Evolutionary conservation across 2,113 vertebrate genomes (phyloP).

Genomic region (Arothron firmamentum): DNA sequence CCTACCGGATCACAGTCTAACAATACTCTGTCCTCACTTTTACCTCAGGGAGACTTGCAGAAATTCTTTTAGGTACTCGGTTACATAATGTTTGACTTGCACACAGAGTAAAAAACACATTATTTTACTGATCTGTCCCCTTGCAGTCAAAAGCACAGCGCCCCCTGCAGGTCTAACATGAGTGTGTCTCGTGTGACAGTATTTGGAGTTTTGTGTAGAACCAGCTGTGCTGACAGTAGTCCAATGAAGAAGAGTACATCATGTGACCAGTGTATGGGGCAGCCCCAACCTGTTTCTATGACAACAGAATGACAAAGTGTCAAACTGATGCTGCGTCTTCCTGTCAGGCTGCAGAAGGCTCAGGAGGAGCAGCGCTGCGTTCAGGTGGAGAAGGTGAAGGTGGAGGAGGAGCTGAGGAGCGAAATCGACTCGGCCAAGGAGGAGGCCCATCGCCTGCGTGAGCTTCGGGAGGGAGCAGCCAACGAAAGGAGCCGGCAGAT

Average conservation of each 20-base stretch:
- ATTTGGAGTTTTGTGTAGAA: not conserved
- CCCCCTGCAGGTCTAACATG: constrained; percentile 22
- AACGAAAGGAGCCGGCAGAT: constrained; percentile 88
- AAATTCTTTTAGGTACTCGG: not conserved
- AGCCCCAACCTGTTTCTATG: not conserved
- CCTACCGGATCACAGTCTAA: too few species aligned
- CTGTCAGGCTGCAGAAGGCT: constrained; percentile 85
- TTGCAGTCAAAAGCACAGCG: not conserved
- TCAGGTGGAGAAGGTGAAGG: constrained; percentile 88
- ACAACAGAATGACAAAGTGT: not conserved
- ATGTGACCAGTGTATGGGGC: too few species aligned
- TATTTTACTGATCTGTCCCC: not conserved
- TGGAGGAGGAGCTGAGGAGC: constrained; percentile 87
- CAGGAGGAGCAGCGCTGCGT: constrained; percentile 90
- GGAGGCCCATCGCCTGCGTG: constrained; percentile 84
- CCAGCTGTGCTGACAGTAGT: too few species aligned
- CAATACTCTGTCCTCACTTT: too few species aligned
- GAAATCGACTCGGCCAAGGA: constrained; percentile 88
- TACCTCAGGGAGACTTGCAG: too few species aligned
- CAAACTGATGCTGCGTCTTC: not conserved
- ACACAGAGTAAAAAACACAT: too few species aligned
- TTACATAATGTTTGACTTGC: too few species aligned
- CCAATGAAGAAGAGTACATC: too few species aligned
- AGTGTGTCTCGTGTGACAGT: not conserved
- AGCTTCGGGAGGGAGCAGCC: constrained; percentile 85